A percentile compares a stretch with the other conserved stretches of the same genome.
Evolutionary conservation across 2,888 invertebrate species (phyloP).

Genomic region (Eledone cirrhosa): DNA sequence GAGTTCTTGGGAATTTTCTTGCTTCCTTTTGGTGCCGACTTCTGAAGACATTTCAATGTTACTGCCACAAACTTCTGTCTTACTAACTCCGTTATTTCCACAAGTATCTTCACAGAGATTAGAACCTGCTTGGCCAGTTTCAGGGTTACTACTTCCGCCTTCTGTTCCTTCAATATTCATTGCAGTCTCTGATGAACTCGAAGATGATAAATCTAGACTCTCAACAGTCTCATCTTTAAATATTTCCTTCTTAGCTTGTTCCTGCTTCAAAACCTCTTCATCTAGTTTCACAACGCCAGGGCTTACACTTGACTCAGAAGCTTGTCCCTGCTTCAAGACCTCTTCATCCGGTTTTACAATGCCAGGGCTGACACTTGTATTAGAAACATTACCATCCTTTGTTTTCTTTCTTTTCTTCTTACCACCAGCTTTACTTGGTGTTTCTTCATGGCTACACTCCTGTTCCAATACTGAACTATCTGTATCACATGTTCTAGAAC

Average conservation of each 20-base stretch:
- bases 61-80: neutral
- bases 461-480: neutral
- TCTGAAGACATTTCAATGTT: neutral
- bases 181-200: neutral
- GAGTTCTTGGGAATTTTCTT: neutral
- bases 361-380: neutral
- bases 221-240: neutral
- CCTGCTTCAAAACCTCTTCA: neutral
- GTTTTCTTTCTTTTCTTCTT: too few species aligned
- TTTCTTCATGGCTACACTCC: neutral
- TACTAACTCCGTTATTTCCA: neutral
- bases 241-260: neutral
- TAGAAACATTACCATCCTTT: neutral
- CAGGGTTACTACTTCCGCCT: neutral
- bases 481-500: neutral
- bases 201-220: neutral
- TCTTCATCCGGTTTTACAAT: neutral
- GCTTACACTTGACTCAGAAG: neutral
- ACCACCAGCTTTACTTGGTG: neutral
- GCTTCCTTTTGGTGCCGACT: neutral
- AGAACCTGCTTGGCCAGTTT: neutral
- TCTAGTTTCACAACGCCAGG: neutral
- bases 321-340: neutral
- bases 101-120: neutral
- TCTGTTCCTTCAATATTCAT: neutral